Evolutionary conservation across 2,113 vertebrate species (phyloP), one percentile per base, ranked within the genome.

Genomic region (Leptodactylus fuscus): DNA sequence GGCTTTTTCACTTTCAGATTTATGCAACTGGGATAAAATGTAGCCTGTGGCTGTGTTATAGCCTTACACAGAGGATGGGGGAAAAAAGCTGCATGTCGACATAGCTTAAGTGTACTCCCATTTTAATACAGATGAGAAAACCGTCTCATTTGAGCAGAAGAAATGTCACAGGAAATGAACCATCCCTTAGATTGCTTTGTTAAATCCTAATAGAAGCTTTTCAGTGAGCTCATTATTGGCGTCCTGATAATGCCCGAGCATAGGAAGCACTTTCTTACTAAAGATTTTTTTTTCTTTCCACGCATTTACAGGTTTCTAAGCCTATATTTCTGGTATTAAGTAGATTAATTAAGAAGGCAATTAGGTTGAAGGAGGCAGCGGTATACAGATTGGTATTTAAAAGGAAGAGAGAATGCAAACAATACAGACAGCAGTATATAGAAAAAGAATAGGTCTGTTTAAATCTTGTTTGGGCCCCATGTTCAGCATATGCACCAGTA

Each of bases 301-400:
- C 24, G 75, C 10, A 74, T 76, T 46, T 86, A 81, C 27, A 89
- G 71, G 18, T 32, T 49, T 4, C 58, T 88, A 80, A 88, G 83
- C 76, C 87, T 87, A 75, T 46, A 88, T 79, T 88, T 51, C 12
- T 15, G 15, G 69, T 85, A 88, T 90, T 88, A 67, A 88, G 76
- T 76, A 89, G 80, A 88, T 65, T 75, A 89, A 83, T 89, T 91
- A 89, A 91, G 90, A 89, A 89, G 87, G 77, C 77, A 90, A 89
- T 91, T 91, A 87, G 5, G 74, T 70, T 3, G 38, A 86, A 71
- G 85, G 69, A 90, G 87, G 87, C 44, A 60, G 83, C 83, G 76
- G 62, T 48, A 83, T 41, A 76, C 22, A 46, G 75, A 89, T 83
- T 88, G 88, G 65, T n/a, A 83, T 38, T 78, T 87, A 88, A 79